Conservation (phyloP, 2,888 invertebrate species). For the Drosophila lacicola region DNA sequence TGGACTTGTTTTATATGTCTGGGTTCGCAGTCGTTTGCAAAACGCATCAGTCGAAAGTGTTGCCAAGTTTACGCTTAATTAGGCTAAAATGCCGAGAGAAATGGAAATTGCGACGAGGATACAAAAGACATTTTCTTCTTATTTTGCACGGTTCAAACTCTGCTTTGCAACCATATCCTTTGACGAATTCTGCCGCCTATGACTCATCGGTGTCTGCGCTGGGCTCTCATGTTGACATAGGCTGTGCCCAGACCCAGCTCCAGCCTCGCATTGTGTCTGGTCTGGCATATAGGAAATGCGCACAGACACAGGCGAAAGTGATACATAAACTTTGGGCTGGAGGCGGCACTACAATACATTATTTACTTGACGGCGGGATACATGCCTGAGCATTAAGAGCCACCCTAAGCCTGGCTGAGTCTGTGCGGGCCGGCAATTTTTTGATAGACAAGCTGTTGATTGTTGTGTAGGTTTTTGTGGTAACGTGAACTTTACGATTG, state of each 20-base stretch:
- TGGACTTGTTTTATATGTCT: constrained; percentile 44
- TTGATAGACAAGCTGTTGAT: constrained; percentile 64
- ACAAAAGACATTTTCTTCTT: not conserved
- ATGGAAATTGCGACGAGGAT: constrained; percentile 17
- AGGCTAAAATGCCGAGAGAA: constrained; percentile 66
- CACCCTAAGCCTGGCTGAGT: not conserved
- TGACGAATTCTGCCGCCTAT: constrained; percentile 35
- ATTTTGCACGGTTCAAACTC: not conserved
- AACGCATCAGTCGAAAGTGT: constrained; percentile 56
- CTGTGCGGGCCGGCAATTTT: not conserved
- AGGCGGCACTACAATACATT: constrained; percentile 18
- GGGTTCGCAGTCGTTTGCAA: constrained; percentile 19
- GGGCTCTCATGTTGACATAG: constrained; percentile 35
- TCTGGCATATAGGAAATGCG: constrained; percentile 34
- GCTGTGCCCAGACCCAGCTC: constrained; percentile 13
- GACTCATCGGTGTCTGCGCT: constrained; percentile 61
- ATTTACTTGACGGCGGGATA: constrained; percentile 32
- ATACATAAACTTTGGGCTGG: constrained; percentile 33
- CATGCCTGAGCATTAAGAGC: constrained; percentile 13
- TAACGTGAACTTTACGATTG: constrained; percentile 25
- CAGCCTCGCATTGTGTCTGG: constrained; percentile 27
- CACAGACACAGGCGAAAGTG: constrained; percentile 60
- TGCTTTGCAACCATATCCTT: constrained; percentile 33
- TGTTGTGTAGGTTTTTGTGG: constrained; percentile 44
- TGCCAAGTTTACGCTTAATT: constrained; percentile 78